Base-by-base conservation (phyloP, 2,888 invertebrate species). In the Pristionchus arcanus region DNA sequence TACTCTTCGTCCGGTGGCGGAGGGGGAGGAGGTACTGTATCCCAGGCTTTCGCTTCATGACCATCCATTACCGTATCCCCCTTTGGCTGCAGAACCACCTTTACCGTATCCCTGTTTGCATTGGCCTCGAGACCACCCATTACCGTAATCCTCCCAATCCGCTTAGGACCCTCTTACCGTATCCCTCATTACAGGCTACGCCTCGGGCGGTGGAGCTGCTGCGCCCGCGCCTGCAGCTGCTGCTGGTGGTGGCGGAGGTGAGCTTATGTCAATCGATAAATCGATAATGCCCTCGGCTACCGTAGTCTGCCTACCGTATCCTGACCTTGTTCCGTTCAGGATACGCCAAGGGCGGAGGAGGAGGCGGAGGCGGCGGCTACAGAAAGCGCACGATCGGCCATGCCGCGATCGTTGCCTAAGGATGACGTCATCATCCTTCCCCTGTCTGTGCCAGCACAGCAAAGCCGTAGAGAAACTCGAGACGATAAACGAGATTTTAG, bases 401-500 rank as follows among this genome's bases (percentile, higher is more conserved):
- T 25, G 81, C 81, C 2, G 19, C 81, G 11, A 53, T 81, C 81
- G 49, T 81, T 53, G 42, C 25, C 53, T 81, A 81, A 28, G n/a
- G 49, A 81, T 53, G 81, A 42, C n/a, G 81, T 15, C 53, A 81
- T n/a, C 81, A 68, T 68, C 68, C 55, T 55, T 16, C n/a, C n/a
- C n/a, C 63, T n/a, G 25, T 21, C 42, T 34, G 74, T 34, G 37
- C 34, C 19, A 7, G 5, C 42, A 53, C 81, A 81, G 21, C 13
- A 53, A 7, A 37, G 42, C 25, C 11, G 4, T 42, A 42, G 81
- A n/a, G 13, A 21, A 11, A 53, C 81, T 81, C 81, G 81, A 81
- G 81, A 81, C 49, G 53, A 81, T 81, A 81, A 81, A 81, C n/a
- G 81, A 53, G 81, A 28, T n/a, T n/a, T n/a, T n/a, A n/a, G n/a